Base-by-base conservation (phyloP, 2,113 vertebrate species). In the Leucosticte australis region DNA sequence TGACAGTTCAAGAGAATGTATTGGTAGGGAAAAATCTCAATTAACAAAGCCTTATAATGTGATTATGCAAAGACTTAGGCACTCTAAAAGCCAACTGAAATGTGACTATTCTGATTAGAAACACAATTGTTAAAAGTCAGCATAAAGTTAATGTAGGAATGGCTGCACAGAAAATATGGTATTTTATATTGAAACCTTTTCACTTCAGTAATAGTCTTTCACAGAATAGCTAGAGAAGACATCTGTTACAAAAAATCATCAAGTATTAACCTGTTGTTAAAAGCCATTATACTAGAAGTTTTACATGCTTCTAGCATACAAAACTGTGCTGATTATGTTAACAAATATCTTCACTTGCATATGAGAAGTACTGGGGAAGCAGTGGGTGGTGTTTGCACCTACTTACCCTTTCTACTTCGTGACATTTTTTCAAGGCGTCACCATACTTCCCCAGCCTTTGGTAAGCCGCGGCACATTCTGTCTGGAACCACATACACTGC, bases 401-500 rank as follows among this genome's bases (percentile, higher is more conserved):
- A 97, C 98, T 97, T 91, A 98, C 98, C 96, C 98, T 97, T 95
- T 98, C 98, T 35, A 98, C 93, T 87, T 98, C 98, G 1, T 98
- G 96, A 87, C 98, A 98, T 53, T 98, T 98, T 89, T 98, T 98
- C 92, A 98, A 96, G 59, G 98, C 98, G 37, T 98, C 98, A 15
- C 98, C 98, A 0, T 98, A 98, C 69, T 96, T 98, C 15, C 97
- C 97, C 6, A 98, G 80, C 49, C 97, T 97, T 87, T 98, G 98
- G 75, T 98, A 98, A 59, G 98, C 97, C 15, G 94, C 89, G 2
- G 98, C 98, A 81, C 98, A 98, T 90, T 98, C 98, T 0, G 97
- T 98, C 83, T 98, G 98, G 96, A 98, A 98, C 98, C 98, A 98
- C 98, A 98, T 98, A 47, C 98, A 98, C 62, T 98, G 98, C 98